Conservation (phyloP, 2,888 invertebrate genomes). For the Ormia ochracea region DNA sequence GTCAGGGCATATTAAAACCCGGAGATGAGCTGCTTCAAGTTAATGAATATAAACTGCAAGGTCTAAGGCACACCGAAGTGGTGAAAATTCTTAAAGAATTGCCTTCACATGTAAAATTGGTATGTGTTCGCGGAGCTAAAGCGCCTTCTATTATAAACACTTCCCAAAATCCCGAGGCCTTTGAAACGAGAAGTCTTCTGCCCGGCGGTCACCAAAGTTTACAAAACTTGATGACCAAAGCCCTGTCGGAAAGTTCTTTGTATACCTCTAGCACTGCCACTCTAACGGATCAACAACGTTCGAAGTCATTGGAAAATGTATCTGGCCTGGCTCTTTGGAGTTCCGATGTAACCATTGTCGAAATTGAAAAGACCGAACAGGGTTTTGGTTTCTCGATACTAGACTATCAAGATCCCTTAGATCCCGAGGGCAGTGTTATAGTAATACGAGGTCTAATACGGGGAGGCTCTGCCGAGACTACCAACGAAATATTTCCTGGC, state of each 20-base stretch:
- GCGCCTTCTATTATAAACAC: conserved; percentile 85
- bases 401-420: conserved; percentile 98
- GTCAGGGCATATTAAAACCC: conserved; percentile 90
- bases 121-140: conserved; percentile 87
- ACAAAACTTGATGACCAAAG: conserved; percentile 90
- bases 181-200: conserved; percentile 88
- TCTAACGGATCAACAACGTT: conserved; percentile 85
- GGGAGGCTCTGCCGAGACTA: conserved; percentile 97
- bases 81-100: conserved; percentile 95
- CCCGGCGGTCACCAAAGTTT: conserved; percentile 92
- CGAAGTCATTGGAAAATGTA: conserved; percentile 95
- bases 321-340: conserved; percentile 98
- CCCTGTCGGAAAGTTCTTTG: conserved; percentile 95
- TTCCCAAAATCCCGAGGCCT: conserved; percentile 86
- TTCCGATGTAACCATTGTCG: conserved; percentile 92
- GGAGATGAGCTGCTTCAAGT: conserved; percentile 98
- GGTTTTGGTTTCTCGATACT: conserved; percentile 99
- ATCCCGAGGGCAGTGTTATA: conserved; percentile 95
- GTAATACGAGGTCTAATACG: conserved; percentile 98
- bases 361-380: conserved; percentile 94
- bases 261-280: conserved; percentile 91
- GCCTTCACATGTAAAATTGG: conserved; percentile 92
- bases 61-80: conserved; percentile 96
- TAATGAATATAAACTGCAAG: conserved; percentile 93
- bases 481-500: conserved; percentile 96